A percentile compares a stretch with the other conserved stretches of the same genome.
Conservation (phyloP, 2,113 vertebrate genomes). For the Myotis davidii region DNA sequence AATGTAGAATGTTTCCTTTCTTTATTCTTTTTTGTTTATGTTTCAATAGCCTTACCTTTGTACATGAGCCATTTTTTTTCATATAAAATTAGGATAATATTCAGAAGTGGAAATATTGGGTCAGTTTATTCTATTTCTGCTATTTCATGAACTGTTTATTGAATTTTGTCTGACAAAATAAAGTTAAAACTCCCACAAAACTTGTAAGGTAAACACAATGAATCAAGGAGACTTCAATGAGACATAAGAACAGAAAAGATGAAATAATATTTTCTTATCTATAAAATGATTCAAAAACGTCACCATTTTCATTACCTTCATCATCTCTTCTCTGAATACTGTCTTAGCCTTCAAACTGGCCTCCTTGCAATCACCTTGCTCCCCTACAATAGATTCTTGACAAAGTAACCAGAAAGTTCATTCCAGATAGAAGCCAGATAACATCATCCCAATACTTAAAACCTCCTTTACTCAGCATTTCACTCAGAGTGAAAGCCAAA, state of each 20-base stretch:
- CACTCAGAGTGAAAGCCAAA: not conserved
- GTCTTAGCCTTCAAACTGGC: not conserved
- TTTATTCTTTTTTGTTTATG: not conserved
- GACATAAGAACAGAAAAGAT: not conserved
- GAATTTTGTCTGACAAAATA: not conserved
- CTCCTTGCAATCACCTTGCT: not conserved
- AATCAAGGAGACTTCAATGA: conserved; percentile 3
- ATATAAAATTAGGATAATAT: not conserved
- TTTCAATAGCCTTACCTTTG: not conserved
- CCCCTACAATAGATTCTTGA: not conserved
- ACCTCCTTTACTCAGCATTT: not conserved
- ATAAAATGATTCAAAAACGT: not conserved
- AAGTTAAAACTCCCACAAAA: not conserved
- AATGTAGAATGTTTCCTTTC: not conserved
- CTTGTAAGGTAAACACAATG: not conserved
- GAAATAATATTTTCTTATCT: not conserved
- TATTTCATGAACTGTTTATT: not conserved
- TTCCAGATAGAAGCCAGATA: not conserved
- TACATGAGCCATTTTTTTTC: not conserved
- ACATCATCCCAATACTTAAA: not conserved
- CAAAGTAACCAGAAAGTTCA: not conserved
- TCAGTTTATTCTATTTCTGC: not conserved
- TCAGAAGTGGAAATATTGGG: not conserved
- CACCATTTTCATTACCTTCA: not conserved
- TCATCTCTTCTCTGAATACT: not conserved